Evolutionary conservation across 2,888 invertebrate genomes (phyloP), one percentile per base, ranked within the genome.

Genomic region (Euzetes globulus): DNA sequence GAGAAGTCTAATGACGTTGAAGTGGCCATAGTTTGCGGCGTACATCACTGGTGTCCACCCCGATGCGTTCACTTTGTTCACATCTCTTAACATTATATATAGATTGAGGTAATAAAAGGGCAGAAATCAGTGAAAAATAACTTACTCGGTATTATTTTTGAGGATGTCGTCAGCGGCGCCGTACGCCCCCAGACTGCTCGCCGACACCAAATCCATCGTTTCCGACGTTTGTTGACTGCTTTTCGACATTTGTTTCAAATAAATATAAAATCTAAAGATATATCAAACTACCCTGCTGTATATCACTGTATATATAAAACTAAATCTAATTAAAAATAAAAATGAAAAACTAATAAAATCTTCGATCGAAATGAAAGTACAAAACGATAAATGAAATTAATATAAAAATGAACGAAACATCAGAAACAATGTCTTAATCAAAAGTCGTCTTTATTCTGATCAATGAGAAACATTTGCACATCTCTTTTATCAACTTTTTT

Each of bases 31-130:
- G 78, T 83, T 83, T 72, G 82, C 80, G 4, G 84, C 83, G 77
- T 84, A 84, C 84, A 84, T 84, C 45, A 84, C 77, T 3, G 83
- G 81, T 0, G 84, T 83, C 83, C 83, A 84, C 3, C 83, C 83
- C 50, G 83, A 82, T 13, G 77, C 76, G 78, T 84, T 84, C 73
- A 80, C 80, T 25, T 78, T 77, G 76, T 83, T 81, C 52, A 82
- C 76, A 60, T 81, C 80, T 19, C 73, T 76, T 11, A 22, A 29
- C 55, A 65, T 63, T 4, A 33, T 2, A 29, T 63, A 29, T 33
- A n/a, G n/a, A n/a, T n/a, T n/a, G n/a, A n/a, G n/a, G n/a, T n/a
- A n/a, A n/a, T n/a, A n/a, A n/a, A n/a, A 29, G 63, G 17, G 33
- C 2, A 29, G 9, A 6, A 68, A 7, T 6, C 9, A 7, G 9